Evolutionary conservation across 1,140 invertebrate genomes (phyloP).

Genomic region (Cyrtorhinus lividipennis): DNA sequence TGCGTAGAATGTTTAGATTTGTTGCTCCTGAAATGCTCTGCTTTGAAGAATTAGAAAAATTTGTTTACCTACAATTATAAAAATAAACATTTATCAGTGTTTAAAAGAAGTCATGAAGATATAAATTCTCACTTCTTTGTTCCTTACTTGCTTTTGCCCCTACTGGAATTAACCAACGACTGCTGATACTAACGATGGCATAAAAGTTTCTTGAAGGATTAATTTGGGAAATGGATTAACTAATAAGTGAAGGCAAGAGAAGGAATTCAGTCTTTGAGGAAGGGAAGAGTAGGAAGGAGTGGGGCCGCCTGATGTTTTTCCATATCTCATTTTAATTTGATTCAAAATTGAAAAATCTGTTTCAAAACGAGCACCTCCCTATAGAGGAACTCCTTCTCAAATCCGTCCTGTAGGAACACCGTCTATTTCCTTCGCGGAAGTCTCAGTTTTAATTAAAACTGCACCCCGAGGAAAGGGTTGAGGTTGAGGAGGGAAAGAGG

Average conservation of each 20-base stretch:
- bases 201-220: slow-evolving; percentile 2
- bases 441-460: slow-evolving; percentile 5
- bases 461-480: background rate
- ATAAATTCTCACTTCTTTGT: too few relatives aligned
- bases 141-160: too few relatives aligned
- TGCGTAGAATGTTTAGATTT: too few relatives aligned
- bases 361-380: slow-evolving; percentile 11
- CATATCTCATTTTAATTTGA: slow-evolving; percentile 21
- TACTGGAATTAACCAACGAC: background rate
- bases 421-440: too few relatives aligned
- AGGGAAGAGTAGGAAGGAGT: background rate
- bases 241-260: background rate
- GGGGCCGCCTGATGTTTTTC: slow-evolving; percentile 8
- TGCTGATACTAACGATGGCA: background rate
- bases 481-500: background rate
- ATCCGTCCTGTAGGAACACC: background rate
- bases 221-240: slow-evolving; percentile 3
- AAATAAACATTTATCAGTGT: too few relatives aligned
- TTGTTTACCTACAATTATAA: too few relatives aligned
- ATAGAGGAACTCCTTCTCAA: background rate
- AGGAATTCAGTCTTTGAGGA: background rate
- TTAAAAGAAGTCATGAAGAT: too few relatives aligned
- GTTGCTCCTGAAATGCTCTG: too few relatives aligned
- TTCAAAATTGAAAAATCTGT: slow-evolving; percentile 21
- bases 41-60: too few relatives aligned